Percentiles rank a stretch among this genome's conserved stretches.
phyloP scores from a whole-genome alignment of 2,113 vertebrate genomes.

The Struthidea cinerea region DNA sequence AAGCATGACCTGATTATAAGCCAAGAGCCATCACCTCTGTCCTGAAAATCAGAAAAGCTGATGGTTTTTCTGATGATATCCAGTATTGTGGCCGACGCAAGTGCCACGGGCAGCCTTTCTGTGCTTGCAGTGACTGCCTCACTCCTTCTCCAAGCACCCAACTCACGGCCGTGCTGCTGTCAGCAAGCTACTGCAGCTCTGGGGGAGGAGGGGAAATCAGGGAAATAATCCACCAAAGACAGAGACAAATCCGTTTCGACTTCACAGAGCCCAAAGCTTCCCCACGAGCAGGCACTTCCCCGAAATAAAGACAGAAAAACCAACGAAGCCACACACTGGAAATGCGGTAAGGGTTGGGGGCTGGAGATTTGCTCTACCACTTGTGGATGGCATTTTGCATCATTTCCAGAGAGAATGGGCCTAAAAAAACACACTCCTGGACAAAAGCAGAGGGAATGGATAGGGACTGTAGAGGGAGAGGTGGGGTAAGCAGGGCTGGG shows the following conservation, averaged over 20 bases:
- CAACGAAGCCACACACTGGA: background rate
- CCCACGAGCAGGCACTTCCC: background rate
- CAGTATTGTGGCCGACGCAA: background rate
- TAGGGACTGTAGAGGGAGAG: background rate
- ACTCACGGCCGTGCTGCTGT: background rate
- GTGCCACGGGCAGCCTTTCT: background rate
- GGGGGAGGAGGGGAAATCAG: background rate
- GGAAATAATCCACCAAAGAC: background rate
- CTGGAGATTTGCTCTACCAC: background rate
- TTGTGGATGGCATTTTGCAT: background rate
- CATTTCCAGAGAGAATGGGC: background rate
- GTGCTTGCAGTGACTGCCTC: background rate
- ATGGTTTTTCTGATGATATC: constrained; percentile 40
- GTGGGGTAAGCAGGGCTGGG: background rate
- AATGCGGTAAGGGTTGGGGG: background rate
- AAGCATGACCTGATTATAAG: constrained; percentile 36
- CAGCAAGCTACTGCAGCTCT: background rate
- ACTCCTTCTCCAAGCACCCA: background rate
- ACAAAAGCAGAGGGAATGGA: background rate
- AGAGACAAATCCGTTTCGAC: background rate
- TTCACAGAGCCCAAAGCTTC: background rate
- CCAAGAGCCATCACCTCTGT: background rate
- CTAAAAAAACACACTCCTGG: background rate
- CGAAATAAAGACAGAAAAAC: background rate
- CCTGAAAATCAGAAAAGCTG: constrained; percentile 31